Evolutionary conservation across 2,113 vertebrate species (phyloP).

Genomic region (Clarias magur): DNA sequence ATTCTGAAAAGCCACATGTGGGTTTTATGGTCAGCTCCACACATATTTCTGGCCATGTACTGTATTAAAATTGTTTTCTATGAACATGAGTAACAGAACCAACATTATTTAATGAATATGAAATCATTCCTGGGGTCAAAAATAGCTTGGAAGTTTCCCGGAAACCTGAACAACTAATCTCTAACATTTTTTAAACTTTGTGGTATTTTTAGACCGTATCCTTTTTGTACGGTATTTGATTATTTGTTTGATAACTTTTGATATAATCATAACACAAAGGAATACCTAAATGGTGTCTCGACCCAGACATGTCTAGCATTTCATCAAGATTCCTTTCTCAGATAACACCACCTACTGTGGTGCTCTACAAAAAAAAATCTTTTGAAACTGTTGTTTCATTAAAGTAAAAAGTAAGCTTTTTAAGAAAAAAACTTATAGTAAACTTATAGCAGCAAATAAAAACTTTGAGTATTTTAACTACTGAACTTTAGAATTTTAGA

Average conservation of each 20-base stretch:
- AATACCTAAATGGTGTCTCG: neutral
- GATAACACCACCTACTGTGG: neutral
- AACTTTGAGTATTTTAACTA: too few species aligned
- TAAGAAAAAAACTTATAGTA: too few species aligned
- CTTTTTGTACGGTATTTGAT: too few species aligned
- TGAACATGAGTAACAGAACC: neutral
- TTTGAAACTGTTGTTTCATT: neutral
- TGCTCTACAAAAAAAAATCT: neutral
- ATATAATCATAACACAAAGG: neutral
- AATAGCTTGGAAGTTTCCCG: neutral
- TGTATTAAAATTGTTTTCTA: neutral
- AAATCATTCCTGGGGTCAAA: neutral
- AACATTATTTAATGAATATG: neutral
- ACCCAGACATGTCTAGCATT: constrained; percentile 16
- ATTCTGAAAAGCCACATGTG: neutral
- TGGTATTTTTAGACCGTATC: neutral
- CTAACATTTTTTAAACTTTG: neutral
- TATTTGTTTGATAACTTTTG: too few species aligned
- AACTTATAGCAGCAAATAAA: too few species aligned
- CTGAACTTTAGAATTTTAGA: too few species aligned
- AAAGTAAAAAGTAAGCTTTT: neutral
- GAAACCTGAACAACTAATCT: neutral
- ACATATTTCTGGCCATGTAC: neutral
- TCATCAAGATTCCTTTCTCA: neutral
- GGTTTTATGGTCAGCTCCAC: neutral